Conservation (phyloP, 2,113 vertebrate species). For the Okapia johnstoni region DNA sequence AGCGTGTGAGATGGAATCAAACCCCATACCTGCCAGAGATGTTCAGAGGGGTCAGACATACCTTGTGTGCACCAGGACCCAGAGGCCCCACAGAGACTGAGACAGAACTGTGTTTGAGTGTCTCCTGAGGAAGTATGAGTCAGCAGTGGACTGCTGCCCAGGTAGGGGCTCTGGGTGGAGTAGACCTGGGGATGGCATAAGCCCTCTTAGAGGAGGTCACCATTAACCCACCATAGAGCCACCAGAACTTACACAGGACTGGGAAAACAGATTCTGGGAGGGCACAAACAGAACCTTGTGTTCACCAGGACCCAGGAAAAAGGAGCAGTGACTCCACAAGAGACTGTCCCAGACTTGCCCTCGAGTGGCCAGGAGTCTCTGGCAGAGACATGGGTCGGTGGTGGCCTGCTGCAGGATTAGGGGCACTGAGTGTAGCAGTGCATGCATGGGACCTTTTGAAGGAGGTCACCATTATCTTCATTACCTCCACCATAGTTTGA, state of each 20-base stretch:
- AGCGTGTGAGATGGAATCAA: neutral
- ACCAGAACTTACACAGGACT: neutral
- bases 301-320: neutral
- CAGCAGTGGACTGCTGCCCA: neutral
- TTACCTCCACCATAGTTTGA: neutral
- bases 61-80: neutral
- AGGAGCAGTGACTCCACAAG: neutral
- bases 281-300: neutral
- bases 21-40: neutral
- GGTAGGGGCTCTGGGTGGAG: neutral
- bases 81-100: neutral
- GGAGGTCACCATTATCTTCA: neutral
- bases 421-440: neutral
- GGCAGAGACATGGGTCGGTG: rapidly evolving
- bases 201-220: neutral
- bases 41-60: neutral
- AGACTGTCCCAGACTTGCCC: neutral
- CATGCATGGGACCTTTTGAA: neutral
- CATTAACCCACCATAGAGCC: neutral
- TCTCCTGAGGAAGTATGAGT: neutral
- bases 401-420: neutral
- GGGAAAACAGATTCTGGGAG: neutral
- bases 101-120: neutral
- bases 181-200: neutral
- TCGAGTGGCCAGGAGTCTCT: neutral